Conservation (phyloP, 2,113 vertebrate species). For the Gavialis gangeticus region DNA sequence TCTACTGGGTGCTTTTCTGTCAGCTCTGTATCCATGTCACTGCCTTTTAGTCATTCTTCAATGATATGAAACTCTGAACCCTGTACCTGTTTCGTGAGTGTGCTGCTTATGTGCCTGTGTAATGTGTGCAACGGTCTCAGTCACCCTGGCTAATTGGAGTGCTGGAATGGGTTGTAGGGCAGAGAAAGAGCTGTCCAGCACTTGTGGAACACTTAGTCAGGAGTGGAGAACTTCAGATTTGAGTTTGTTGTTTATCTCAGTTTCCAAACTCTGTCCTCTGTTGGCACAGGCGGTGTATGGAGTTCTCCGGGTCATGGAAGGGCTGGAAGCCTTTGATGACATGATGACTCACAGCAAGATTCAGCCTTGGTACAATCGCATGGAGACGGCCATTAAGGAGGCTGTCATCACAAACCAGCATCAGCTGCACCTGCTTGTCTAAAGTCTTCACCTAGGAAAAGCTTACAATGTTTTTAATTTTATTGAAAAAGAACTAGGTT, state of each 20-base stretch:
- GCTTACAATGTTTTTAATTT: not conserved
- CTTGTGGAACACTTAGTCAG: not conserved
- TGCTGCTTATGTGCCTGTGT: not conserved
- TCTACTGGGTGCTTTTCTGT: no score
- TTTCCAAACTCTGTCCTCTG: not conserved
- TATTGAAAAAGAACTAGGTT: no score
- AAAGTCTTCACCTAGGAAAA: conserved; percentile 6
- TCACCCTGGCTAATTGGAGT: not conserved
- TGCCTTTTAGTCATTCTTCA: not conserved
- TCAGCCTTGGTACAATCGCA: conserved; percentile 89
- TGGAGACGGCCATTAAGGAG: conserved; percentile 83
- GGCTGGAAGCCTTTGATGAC: conserved; percentile 93
- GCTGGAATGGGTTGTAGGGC: not conserved
- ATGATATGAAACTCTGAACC: not conserved
- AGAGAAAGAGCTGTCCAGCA: not conserved
- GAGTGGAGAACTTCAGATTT: no score
- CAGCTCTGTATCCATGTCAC: no score
- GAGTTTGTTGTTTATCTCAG: not conserved
- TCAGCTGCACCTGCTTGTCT: not conserved
- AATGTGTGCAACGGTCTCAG: not conserved
- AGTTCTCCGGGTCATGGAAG: conserved; percentile 96
- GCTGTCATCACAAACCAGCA: conserved; percentile 10
- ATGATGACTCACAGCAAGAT: conserved; percentile 93
- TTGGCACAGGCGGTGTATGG: conserved; percentile 90
- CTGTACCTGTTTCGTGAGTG: not conserved